phyloP scores from a whole-genome alignment of 2,888 invertebrate genomes.

The Heteromyza rotundicornis region DNA sequence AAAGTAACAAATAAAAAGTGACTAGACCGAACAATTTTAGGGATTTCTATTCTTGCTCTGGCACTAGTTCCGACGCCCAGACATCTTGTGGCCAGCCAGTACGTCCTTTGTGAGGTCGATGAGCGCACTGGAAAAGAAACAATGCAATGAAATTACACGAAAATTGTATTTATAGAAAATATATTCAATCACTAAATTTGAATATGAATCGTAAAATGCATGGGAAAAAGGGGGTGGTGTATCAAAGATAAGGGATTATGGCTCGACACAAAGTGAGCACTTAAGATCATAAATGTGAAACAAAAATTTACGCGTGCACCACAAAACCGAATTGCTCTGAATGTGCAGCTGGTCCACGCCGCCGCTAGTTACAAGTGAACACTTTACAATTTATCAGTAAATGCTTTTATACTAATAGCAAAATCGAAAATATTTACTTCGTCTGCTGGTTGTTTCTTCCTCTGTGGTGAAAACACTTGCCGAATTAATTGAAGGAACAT shows the following conservation, averaged over 20 bases:
- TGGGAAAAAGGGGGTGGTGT: too few relatives aligned
- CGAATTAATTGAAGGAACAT: slow-evolving; percentile 40
- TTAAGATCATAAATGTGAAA: neutral
- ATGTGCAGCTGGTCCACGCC: slow-evolving; percentile 17
- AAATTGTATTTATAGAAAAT: neutral
- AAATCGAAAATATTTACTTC: slow-evolving; percentile 16
- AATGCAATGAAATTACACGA: neutral
- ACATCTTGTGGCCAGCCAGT: slow-evolving; percentile 98
- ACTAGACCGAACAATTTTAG: neutral
- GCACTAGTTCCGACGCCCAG: slow-evolving; percentile 82
- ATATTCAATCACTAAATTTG: neutral
- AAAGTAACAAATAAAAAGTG: neutral
- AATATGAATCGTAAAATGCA: neutral
- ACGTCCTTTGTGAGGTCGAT: slow-evolving; percentile 71
- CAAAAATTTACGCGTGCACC: neutral
- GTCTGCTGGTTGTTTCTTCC: too few relatives aligned
- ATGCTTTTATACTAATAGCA: slow-evolving; percentile 38
- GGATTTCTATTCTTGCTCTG: slow-evolving; percentile 69
- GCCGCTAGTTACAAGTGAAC: neutral
- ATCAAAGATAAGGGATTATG: neutral
- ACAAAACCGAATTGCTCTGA: slow-evolving; percentile 6
- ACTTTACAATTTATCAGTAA: slow-evolving; percentile 30
- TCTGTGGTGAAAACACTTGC: slow-evolving; percentile 38
- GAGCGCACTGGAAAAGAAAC: slow-evolving; percentile 47
- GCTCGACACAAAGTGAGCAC: neutral